Evolutionary conservation across 2,888 invertebrate genomes (phyloP).

Genomic region (Acronicta aceris): DNA sequence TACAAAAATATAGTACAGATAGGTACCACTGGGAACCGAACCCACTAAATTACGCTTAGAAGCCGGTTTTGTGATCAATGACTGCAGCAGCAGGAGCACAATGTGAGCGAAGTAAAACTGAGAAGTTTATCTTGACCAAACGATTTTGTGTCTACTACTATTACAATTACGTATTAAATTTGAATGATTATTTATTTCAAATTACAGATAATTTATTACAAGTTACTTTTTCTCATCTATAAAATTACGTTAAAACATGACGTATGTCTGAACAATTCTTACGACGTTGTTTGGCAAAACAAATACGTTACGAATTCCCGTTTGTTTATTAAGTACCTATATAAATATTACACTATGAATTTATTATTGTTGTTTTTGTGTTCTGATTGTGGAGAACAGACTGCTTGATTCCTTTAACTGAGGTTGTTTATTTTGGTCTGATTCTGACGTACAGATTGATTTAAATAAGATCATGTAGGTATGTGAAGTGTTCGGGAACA

Average conservation of each 20-base stretch:
- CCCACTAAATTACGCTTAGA: too few species aligned
- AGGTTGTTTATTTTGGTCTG: constrained; percentile 2
- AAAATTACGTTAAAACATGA: neutral
- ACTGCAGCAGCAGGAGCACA: too few species aligned
- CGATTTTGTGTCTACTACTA: too few species aligned
- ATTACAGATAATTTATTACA: constrained; percentile 1
- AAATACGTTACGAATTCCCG: constrained; percentile 1
- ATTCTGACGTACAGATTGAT: neutral
- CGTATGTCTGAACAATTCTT: constrained; percentile 2
- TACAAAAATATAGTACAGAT: too few species aligned
- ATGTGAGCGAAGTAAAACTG: too few species aligned
- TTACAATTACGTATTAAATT: too few species aligned
- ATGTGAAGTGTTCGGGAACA: neutral
- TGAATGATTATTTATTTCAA: neutral
- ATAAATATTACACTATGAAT: constrained; percentile 22
- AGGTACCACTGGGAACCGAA: too few species aligned
- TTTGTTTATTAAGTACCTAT: neutral
- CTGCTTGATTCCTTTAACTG: neutral
- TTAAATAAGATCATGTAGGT: constrained; percentile 1
- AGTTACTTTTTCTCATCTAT: too few species aligned
- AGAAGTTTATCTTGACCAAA: too few species aligned
- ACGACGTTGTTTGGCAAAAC: constrained; percentile 1
- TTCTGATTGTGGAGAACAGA: neutral
- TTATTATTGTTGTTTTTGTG: constrained; percentile 14
- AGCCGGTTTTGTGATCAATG: too few species aligned